phyloP scores from a whole-genome alignment of 30 jellyfish, hydroid and myxozoan species.

The Catostylus mosaicus region DNA sequence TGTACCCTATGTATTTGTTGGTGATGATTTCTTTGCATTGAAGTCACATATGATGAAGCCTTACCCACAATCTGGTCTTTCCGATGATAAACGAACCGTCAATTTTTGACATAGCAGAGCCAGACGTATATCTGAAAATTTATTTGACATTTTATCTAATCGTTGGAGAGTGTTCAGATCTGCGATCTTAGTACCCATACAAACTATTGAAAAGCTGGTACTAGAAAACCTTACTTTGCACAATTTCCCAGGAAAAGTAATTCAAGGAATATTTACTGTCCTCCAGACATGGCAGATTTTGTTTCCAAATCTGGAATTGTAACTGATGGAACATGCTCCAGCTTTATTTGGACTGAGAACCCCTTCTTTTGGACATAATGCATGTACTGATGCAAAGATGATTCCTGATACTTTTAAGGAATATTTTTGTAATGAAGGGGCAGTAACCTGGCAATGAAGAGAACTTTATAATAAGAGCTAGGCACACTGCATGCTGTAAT shows the following conservation, averaged over 20 bases:
- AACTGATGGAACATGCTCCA: background rate
- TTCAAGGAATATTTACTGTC: conserved; percentile 24
- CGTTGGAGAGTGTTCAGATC: conserved; percentile 46
- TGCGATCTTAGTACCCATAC: conserved; percentile 7
- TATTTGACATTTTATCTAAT: conserved; percentile 12
- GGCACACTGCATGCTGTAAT: background rate
- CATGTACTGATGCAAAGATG: conserved; percentile 2
- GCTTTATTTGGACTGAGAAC: background rate
- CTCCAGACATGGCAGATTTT: conserved; percentile 25
- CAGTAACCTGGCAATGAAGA: background rate
- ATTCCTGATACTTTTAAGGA: conserved; percentile 8
- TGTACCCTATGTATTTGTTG: conserved; percentile 32
- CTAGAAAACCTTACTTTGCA: conserved; percentile 1
- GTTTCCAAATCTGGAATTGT: conserved; percentile 12
- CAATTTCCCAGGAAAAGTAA: background rate
- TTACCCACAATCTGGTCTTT: conserved; percentile 25
- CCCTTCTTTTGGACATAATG: background rate
- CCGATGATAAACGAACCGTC: conserved; percentile 25
- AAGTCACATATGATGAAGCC: conserved; percentile 33
- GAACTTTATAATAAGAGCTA: background rate
- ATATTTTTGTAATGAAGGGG: conserved; percentile 15
- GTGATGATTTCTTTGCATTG: conserved; percentile 23
- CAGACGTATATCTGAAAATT: conserved; percentile 7
- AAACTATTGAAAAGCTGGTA: conserved; percentile 4
- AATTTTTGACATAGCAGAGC: conserved; percentile 19